A percentile compares a stretch with the other conserved stretches of the same genome.
Conservation (phyloP, 2,888 invertebrate genomes). For the Parochlus steinenii region DNA sequence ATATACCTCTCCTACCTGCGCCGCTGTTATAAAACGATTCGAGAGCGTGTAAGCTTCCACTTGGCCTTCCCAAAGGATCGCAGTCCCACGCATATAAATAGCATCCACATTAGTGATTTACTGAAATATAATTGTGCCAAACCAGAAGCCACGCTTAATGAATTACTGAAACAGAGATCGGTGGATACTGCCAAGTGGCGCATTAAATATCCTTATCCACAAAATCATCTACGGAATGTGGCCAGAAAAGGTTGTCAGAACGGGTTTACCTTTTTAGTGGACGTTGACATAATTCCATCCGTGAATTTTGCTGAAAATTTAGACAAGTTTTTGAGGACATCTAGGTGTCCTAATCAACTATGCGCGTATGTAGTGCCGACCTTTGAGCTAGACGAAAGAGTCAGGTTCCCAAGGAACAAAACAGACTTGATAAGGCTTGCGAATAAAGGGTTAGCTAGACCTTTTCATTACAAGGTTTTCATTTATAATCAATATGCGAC, state of each 20-base stretch:
- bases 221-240: slow-evolving; percentile 75
- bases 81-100: slow-evolving; percentile 22
- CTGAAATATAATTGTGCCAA: slow-evolving; percentile 42
- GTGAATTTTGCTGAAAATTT: slow-evolving; percentile 49
- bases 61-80: slow-evolving; percentile 49
- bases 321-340: slow-evolving; percentile 45
- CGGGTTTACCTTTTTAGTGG: slow-evolving; percentile 65
- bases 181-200: slow-evolving; percentile 54
- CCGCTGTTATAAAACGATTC: slow-evolving; percentile 53
- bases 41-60: slow-evolving; percentile 59
- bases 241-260: slow-evolving; percentile 73
- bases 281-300: slow-evolving; percentile 77
- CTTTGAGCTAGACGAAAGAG: slow-evolving; percentile 67
- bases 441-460: slow-evolving; percentile 64
- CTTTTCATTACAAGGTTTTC: slow-evolving; percentile 82
- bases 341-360: slow-evolving; percentile 36
- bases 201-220: slow-evolving; percentile 63
- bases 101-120: slow-evolving; percentile 24
- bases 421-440: slow-evolving; percentile 58
- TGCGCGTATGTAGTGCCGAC: slow-evolving; percentile 86
- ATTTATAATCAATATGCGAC: slow-evolving; percentile 86
- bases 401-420: slow-evolving; percentile 66
- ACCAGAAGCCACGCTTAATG: slow-evolving; percentile 44
- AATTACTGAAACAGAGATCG: slow-evolving; percentile 41
- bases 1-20: slow-evolving; percentile 60